phyloP scores from a whole-genome alignment of 2,113 vertebrate genomes.

The Lophura nycthemera region DNA sequence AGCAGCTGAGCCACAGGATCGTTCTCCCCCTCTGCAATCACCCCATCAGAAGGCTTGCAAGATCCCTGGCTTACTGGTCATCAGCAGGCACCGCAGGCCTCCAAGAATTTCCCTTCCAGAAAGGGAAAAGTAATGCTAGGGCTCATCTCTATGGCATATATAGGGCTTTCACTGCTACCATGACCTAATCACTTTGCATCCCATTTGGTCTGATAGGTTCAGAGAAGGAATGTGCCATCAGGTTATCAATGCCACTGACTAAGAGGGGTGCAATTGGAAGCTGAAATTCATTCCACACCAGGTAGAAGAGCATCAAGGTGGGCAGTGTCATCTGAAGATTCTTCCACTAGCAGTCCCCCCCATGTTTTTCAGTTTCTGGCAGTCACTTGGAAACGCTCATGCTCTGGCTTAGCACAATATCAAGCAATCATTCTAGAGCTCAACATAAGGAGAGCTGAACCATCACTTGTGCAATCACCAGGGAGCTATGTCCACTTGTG shows the following conservation, averaged over 20 bases:
- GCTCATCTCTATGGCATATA: neutral
- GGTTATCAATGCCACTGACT: neutral
- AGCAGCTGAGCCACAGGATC: neutral
- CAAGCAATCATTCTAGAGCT: rapidly evolving
- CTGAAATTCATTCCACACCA: neutral
- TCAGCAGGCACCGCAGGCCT: neutral
- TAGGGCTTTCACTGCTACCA: neutral
- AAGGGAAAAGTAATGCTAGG: neutral
- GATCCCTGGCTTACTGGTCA: neutral
- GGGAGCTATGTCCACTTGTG: neutral
- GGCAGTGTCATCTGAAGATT: neutral
- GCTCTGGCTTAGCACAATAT: neutral
- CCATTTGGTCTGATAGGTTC: neutral
- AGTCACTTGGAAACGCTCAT: neutral
- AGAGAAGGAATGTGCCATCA: neutral
- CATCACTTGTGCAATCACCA: neutral
- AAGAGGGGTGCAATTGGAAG: neutral
- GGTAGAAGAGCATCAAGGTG: neutral
- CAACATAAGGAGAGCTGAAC: neutral
- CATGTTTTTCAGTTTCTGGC: neutral
- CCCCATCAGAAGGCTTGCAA: neutral
- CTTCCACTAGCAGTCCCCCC: neutral
- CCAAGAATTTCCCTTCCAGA: neutral
- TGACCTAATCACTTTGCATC: neutral
- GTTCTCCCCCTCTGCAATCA: neutral